Conservation (phyloP, 2,797 vertebrate genomes). For the Microctenopoma stevenorrisi region DNA sequence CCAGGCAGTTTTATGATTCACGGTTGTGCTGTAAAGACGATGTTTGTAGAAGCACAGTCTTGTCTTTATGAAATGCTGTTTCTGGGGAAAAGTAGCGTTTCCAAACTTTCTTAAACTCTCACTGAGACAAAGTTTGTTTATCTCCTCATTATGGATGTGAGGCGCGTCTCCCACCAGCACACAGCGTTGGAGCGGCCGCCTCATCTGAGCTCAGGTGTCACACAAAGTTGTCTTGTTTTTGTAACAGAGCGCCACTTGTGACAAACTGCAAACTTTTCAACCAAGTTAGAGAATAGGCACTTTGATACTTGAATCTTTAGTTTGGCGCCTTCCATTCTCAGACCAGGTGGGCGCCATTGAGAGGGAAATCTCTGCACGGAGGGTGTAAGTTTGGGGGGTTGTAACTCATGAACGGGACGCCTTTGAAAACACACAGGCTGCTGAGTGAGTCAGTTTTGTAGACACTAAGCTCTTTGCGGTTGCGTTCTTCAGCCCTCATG, state of each 20-base stretch:
- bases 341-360: conserved; percentile 78
- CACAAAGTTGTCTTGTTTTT: conserved; percentile 65
- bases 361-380: conserved; percentile 68
- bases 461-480: conserved; percentile 77
- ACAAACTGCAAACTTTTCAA: conserved; percentile 68
- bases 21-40: conserved; percentile 30
- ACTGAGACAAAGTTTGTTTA: conserved; percentile 51
- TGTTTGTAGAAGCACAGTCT: conserved; percentile 8
- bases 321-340: conserved; percentile 52
- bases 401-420: conserved; percentile 69
- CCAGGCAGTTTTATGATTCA: conserved; percentile 20
- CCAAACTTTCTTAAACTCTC: conserved; percentile 29
- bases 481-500: conserved; percentile 69
- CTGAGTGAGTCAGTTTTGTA: conserved; percentile 60
- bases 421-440: conserved; percentile 67
- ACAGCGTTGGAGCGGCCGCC: conserved; percentile 32
- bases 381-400: conserved; percentile 60
- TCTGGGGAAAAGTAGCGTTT: conserved; percentile 26
- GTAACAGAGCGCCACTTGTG: conserved; percentile 70
- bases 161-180: conserved; percentile 35
- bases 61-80: conserved; percentile 33
- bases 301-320: conserved; percentile 59
- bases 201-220: conserved; percentile 67
- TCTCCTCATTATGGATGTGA: conserved; percentile 60
- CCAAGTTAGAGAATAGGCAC: conserved; percentile 67